These are phyloP conservation scores for Diacarnus erythraeanus DNA, from an alignment of 37 sponge, comb jelly and placozoan genomes.

Conservation along the genomic window DNA sequence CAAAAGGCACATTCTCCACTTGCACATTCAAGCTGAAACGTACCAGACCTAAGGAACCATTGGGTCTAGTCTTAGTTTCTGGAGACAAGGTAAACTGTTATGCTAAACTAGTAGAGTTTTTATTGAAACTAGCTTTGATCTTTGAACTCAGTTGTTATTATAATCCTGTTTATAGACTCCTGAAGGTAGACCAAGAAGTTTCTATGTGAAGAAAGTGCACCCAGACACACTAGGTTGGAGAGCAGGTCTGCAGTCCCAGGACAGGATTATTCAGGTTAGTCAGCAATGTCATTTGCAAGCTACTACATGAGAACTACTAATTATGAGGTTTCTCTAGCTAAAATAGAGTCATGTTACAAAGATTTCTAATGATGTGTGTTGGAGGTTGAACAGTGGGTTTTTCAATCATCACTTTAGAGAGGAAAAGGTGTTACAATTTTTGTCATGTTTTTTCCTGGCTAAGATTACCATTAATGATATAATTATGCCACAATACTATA, in stretches of 20 bases:
- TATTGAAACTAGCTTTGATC: neutral
- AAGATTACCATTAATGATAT: too few relatives aligned
- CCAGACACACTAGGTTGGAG: conserved; percentile 48
- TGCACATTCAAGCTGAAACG: conserved; percentile 51
- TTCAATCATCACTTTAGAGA: too few relatives aligned
- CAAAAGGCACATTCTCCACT: neutral
- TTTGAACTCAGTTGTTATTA: neutral
- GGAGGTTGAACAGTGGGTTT: too few relatives aligned
- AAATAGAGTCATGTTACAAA: too few relatives aligned
- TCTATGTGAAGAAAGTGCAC: conserved; percentile 54
- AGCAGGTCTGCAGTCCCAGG: conserved; percentile 66
- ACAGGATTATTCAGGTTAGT: conserved; percentile 71
- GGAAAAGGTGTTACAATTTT: too few relatives aligned
- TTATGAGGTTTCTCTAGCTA: too few relatives aligned
- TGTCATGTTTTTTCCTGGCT: too few relatives aligned
- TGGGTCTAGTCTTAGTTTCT: conserved; percentile 67
- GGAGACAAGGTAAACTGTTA: conserved; percentile 62
- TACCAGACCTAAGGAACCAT: conserved; percentile 47
- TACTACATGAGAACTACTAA: too few relatives aligned
- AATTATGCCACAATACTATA: too few relatives aligned
- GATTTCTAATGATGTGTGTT: too few relatives aligned
- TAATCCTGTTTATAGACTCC: conserved; percentile 8
- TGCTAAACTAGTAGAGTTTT: neutral
- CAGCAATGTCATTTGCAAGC: neutral
- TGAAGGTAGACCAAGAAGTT: conserved; percentile 19